phyloP scores from a whole-genome alignment of 2,797 vertebrate species.

The Aulostomus chinensis region DNA sequence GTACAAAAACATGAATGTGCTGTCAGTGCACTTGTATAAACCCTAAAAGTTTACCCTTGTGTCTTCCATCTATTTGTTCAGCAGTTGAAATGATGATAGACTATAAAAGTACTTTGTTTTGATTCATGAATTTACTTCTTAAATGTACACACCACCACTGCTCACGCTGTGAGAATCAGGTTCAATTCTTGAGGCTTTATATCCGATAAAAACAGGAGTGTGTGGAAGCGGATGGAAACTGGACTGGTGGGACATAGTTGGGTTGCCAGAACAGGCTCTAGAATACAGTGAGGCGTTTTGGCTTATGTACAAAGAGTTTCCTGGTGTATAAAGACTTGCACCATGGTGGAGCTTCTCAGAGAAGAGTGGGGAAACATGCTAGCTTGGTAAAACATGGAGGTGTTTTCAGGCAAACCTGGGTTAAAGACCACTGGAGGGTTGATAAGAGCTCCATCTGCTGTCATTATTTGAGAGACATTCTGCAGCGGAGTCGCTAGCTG shows the following conservation, averaged over 20 bases:
- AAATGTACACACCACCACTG: slow-evolving; percentile 69
- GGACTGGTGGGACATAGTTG: slow-evolving; percentile 47
- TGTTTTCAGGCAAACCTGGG: slow-evolving; percentile 20
- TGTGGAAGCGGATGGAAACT: slow-evolving; percentile 56
- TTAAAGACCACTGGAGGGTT: slow-evolving; percentile 42
- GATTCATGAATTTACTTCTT: slow-evolving; percentile 1
- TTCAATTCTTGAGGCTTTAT: slow-evolving; percentile 48
- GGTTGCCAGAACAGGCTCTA: slow-evolving; percentile 15
- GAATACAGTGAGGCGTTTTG: slow-evolving; percentile 32
- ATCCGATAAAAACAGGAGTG: slow-evolving; percentile 64
- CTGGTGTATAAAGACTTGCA: slow-evolving; percentile 39
- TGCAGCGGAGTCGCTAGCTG: slow-evolving; percentile 24
- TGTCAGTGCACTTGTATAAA: no score
- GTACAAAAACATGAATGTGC: no score
- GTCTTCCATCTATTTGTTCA: no score
- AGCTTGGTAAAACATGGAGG: slow-evolving; percentile 45
- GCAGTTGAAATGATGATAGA: no score
- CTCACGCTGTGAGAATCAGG: slow-evolving; percentile 29
- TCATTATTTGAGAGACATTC: slow-evolving; percentile 26
- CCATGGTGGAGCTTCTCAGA: slow-evolving; percentile 25
- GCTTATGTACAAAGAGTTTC: slow-evolving; percentile 43
- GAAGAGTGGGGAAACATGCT: slow-evolving; percentile 31
- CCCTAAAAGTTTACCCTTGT: no score
- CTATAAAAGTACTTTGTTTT: not conserved
- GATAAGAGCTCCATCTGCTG: slow-evolving; percentile 13